These are phyloP conservation scores for Ceratothoa steindachneri DNA, from an alignment of 2,888 invertebrate species.

Conservation along the genomic window DNA sequence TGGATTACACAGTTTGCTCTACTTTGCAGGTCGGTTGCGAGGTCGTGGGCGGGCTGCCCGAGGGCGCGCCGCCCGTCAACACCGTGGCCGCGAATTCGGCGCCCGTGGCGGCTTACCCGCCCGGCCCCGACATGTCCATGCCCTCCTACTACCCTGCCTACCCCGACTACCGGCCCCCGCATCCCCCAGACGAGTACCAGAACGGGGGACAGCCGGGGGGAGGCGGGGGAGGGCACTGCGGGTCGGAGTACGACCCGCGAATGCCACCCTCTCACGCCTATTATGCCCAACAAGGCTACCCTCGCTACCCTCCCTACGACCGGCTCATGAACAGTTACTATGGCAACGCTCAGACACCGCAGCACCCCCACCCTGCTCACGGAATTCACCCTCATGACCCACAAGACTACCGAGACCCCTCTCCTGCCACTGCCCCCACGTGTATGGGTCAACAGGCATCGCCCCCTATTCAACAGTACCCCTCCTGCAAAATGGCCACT, in stretches of 20 bases:
- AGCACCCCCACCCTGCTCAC: constrained; percentile 45
- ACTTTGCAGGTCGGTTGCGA: constrained; percentile 45
- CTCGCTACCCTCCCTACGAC: constrained; percentile 47
- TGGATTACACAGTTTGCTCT: too few species aligned
- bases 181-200: constrained; percentile 43
- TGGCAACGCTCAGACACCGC: constrained; percentile 44
- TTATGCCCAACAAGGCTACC: constrained; percentile 44
- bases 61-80: constrained; percentile 41
- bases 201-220: constrained; percentile 40
- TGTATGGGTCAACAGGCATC: constrained; percentile 47
- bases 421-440: constrained; percentile 45
- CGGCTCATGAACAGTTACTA: constrained; percentile 47
- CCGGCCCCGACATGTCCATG: constrained; percentile 47
- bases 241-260: constrained; percentile 44
- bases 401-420: constrained; percentile 46
- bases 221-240: constrained; percentile 42
- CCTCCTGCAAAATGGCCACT: constrained; percentile 45
- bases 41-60: constrained; percentile 47
- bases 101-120: constrained; percentile 46
- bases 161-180: constrained; percentile 44
- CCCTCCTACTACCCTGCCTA: constrained; percentile 45
- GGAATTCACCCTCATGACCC: constrained; percentile 46
- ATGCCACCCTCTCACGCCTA: constrained; percentile 46
- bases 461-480: constrained; percentile 44
- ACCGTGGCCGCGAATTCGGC: constrained; percentile 46